These are phyloP conservation scores for Felis chaus DNA, from an alignment of 2,113 vertebrate genomes.

Conservation along the genomic window DNA sequence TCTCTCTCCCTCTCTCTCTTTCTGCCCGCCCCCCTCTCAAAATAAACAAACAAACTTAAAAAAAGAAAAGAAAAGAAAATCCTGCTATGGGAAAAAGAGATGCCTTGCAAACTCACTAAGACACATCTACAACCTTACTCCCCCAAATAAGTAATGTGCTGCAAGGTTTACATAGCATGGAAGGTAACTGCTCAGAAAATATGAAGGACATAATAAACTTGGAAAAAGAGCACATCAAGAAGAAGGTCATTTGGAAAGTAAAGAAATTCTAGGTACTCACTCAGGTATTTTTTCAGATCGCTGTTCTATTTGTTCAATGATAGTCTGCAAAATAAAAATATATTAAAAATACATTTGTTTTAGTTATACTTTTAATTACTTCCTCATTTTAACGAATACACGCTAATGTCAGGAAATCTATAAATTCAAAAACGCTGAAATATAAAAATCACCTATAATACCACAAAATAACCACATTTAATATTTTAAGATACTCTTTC, in stretches of 20 bases:
- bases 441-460: background rate
- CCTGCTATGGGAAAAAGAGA: background rate
- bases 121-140: background rate
- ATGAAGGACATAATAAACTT: background rate
- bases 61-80: background rate
- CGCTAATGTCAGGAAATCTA: background rate
- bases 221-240: background rate
- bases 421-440: slow-evolving; percentile 21
- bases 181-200: background rate
- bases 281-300: slow-evolving; percentile 95
- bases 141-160: background rate
- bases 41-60: too few relatives aligned
- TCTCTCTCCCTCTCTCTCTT: too few relatives aligned
- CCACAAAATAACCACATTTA: background rate
- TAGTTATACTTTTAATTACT: background rate
- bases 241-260: background rate
- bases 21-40: too few relatives aligned
- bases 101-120: background rate
- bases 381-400: slow-evolving; percentile 21
- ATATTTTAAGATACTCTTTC: slow-evolving; percentile 28
- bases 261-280: slow-evolving; percentile 87
- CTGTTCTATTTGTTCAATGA: slow-evolving; percentile 98
- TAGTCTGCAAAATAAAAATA: slow-evolving; percentile 84
- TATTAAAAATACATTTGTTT: background rate
- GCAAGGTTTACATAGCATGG: background rate